A percentile compares a stretch with the other conserved stretches of the same genome.
Conservation (phyloP, 2,797 vertebrate species). For the Tapera naevia region DNA sequence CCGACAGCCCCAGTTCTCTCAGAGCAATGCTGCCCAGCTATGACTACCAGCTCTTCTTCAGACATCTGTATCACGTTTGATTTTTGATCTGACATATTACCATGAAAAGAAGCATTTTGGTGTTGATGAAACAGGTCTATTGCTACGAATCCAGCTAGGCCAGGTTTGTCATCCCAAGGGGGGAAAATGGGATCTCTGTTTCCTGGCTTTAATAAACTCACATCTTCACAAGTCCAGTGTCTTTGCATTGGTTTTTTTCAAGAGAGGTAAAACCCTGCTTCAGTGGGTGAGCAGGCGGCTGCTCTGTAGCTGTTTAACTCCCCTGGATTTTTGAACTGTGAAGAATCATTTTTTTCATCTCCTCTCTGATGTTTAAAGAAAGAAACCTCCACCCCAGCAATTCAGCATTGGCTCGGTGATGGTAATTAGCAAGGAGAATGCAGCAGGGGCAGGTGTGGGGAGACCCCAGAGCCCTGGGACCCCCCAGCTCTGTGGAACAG, state of each 20-base stretch:
- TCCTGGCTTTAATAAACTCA: constrained; percentile 10
- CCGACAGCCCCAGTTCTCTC: not conserved
- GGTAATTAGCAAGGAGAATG: not conserved
- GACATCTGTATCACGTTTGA: fast-evolving
- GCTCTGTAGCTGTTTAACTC: not conserved
- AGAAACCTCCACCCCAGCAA: not conserved
- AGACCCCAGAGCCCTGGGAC: not conserved
- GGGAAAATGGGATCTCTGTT: not conserved
- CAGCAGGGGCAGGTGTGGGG: fast-evolving
- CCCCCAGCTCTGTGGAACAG: fast-evolving
- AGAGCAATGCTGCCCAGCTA: not conserved
- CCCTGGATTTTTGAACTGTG: not conserved
- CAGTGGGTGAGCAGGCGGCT: not conserved
- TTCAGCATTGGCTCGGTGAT: not conserved
- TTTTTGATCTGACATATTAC: not conserved
- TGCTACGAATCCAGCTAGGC: not conserved
- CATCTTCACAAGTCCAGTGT: not conserved
- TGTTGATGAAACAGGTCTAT: not conserved
- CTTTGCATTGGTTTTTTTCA: not conserved
- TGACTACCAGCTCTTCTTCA: not conserved
- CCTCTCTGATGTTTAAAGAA: constrained; percentile 16
- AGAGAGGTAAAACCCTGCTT: not conserved
- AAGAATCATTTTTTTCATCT: not conserved
- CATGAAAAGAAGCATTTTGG: not conserved
- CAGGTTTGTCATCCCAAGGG: not conserved